phyloP scores from a whole-genome alignment of 2,888 invertebrate genomes.

The Lapara coniferarum region DNA sequence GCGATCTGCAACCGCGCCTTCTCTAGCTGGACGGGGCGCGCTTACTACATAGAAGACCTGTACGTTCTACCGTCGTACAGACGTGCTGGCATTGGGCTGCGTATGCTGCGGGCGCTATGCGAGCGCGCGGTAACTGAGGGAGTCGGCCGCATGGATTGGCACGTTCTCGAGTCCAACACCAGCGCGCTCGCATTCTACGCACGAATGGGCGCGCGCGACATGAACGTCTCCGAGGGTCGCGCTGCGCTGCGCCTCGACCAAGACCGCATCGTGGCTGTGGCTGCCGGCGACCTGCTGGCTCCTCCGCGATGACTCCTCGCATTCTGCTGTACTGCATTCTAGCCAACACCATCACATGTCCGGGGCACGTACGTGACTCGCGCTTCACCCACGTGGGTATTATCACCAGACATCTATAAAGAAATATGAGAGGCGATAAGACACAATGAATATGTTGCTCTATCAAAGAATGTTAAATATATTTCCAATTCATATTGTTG shows the following conservation, averaged over 20 bases:
- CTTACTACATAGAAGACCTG: constrained; percentile 93
- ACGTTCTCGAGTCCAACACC: constrained; percentile 89
- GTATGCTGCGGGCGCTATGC: constrained; percentile 79
- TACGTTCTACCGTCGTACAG: constrained; percentile 88
- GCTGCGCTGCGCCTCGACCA: constrained; percentile 66
- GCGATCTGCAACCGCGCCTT: constrained; percentile 91
- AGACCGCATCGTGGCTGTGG: constrained; percentile 45
- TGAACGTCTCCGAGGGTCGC: constrained; percentile 61
- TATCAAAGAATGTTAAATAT: no score
- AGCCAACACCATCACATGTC: no score
- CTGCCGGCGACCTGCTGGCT: constrained; percentile 33
- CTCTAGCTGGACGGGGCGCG: constrained; percentile 93
- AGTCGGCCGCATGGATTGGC: constrained; percentile 89
- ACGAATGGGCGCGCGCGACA: constrained; percentile 84
- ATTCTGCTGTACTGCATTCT: background rate
- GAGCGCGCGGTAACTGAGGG: constrained; percentile 57
- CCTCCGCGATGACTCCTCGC: background rate
- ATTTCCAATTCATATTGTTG: no score
- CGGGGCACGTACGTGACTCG: background rate
- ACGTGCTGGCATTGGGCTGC: constrained; percentile 84
- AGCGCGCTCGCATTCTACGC: constrained; percentile 90
- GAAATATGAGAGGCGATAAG: no score
- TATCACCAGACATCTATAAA: background rate
- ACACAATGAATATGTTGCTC: no score
- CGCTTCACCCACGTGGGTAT: background rate